Evolutionary conservation across 2,888 invertebrate species (phyloP), one percentile per base, ranked within the genome.

Genomic region (Podotricha telesiphe): DNA sequence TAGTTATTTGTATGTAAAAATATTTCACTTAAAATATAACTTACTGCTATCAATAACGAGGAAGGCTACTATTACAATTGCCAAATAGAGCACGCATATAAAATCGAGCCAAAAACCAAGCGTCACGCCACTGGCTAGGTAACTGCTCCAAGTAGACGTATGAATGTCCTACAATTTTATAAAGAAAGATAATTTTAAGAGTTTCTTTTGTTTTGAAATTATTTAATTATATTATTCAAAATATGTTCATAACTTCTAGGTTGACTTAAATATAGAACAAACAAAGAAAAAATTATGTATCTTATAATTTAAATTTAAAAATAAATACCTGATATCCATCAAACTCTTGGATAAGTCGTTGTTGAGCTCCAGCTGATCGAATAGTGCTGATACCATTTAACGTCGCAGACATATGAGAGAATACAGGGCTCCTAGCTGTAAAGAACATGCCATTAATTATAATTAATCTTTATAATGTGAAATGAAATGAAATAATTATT

Each of bases 351-450:
- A 95, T 94, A 63, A 98, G 95, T 78, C 96, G 93, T 73, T 95
- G 92, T 84, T 97, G 96, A 1, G 96, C 95, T 22, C 94, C 94
- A 1, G 96, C 95, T 0, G 98, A 96, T 69, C 99, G 94, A 72
- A 99, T 98, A 0, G 98, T 98, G 47, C 96, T 95, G 40, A 99
- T 94, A 1, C 99, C 99, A 71, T 96, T 95, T 8, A 99, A 90
- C 0, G 97, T 96, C 0, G 98, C 96, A n/a, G 96, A 96, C 75
- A 98, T 94, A 83, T 98, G 98, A 0, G 98, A 97, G 85, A 98
- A 98, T 0, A 99, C 96, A 0, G 99, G 98, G 87, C 98, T 98
- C 72, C 97, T 94, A 68, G 96, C 97, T 97, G 86, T 15, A 47
- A 63, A 58, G n/a, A 67, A 48, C 59, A 56, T n/a, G 4, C 4